Conservation (phyloP, 64 coral and sea anemone genomes). For the Actinia tenebrosa region DNA sequence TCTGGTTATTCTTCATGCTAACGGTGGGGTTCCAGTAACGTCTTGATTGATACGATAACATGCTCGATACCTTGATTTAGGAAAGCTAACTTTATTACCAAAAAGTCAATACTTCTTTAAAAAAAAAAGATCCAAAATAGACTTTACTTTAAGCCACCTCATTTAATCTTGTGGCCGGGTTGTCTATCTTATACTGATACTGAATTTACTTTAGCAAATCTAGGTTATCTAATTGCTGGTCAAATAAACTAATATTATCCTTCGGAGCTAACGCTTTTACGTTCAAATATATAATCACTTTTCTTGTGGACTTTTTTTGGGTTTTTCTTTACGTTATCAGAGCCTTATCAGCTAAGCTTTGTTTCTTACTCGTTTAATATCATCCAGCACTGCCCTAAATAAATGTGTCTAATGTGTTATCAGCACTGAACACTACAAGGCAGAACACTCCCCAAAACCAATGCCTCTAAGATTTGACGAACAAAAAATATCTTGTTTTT, state of each 20-base stretch:
- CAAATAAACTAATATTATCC: not conserved
- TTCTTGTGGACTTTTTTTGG: not conserved
- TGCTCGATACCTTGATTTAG: not conserved
- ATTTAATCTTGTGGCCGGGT: not conserved
- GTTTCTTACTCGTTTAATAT: not conserved
- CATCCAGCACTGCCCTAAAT: not conserved
- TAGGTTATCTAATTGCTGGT: slow-evolving; percentile 1
- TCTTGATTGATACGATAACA: slow-evolving; percentile 9
- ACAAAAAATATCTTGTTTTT: too few relatives aligned
- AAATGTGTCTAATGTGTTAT: not conserved
- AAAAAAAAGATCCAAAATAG: not conserved
- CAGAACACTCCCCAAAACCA: not conserved
- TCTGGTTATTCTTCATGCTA: not conserved
- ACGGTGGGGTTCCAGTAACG: slow-evolving; percentile 7
- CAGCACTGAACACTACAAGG: not conserved
- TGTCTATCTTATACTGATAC: not conserved
- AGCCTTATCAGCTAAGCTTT: slow-evolving; percentile 1
- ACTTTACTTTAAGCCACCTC: not conserved
- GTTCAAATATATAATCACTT: slow-evolving; percentile 2
- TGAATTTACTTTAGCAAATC: not conserved
- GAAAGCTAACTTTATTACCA: not conserved
- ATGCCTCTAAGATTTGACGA: not conserved
- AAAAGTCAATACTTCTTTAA: not conserved
- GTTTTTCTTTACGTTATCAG: not conserved
- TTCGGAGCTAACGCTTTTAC: not conserved